phyloP scores from a whole-genome alignment of 2,888 invertebrate species.

The Athripsodes cinereus region DNA sequence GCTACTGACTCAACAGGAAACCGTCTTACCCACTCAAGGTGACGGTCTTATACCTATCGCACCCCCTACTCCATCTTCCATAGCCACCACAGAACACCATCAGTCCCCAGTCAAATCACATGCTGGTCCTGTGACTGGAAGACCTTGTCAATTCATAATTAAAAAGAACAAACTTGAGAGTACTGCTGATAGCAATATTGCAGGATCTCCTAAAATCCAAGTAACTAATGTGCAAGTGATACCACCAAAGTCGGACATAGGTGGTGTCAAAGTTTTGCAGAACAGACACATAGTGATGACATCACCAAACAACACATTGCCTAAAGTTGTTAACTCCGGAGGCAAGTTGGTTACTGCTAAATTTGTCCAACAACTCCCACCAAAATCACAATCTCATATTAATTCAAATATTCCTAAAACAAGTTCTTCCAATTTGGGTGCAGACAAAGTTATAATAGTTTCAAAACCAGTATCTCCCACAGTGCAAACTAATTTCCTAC shows the following conservation, averaged over 20 bases:
- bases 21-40: conserved; percentile 32
- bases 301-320: conserved; percentile 36
- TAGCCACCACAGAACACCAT: conserved; percentile 20
- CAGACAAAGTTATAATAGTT: conserved; percentile 47
- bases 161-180: conserved; percentile 39
- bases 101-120: conserved; percentile 35
- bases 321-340: conserved; percentile 38
- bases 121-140: conserved; percentile 32
- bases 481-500: conserved; percentile 18
- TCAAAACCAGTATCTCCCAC: conserved; percentile 32
- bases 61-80: background rate
- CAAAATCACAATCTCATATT: conserved; percentile 21
- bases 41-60: conserved; percentile 20
- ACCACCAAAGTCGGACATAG: conserved; percentile 39
- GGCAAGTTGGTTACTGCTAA: conserved; percentile 44
- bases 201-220: conserved; percentile 34
- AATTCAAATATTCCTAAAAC: conserved; percentile 32
- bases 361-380: conserved; percentile 32
- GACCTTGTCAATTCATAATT: conserved; percentile 43
- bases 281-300: conserved; percentile 43
- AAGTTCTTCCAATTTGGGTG: conserved; percentile 29
- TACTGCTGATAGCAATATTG: conserved; percentile 32
- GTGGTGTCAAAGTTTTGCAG: conserved; percentile 40
- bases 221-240: conserved; percentile 43
- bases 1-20: conserved; percentile 41